Evolutionary conservation across 2,113 vertebrate genomes (phyloP), one percentile per base, ranked within the genome.

Genomic region (Anguilla rostrata): DNA sequence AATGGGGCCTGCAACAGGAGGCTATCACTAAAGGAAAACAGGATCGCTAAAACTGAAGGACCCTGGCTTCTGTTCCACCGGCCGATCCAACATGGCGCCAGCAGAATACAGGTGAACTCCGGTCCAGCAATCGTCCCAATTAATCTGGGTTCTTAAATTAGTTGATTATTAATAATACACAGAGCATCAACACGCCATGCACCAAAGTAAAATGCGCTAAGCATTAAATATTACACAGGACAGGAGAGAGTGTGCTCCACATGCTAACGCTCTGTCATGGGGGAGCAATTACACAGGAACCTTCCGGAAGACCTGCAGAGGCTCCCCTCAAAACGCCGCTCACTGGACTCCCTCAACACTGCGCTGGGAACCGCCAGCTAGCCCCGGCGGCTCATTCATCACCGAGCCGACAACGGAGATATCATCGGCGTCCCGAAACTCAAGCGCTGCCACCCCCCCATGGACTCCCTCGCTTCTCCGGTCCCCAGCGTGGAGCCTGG

Each of bases 201-300:
- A 53, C 12, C 8, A 53, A 53, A 53, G 8, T 53, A 53, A 53
- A 53, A 53, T 53, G 3, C 7, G 49, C 8, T 53, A 2, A 53
- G 49, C 49, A 53, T 53, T 53, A 53, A 53, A 53, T 53, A 53
- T 53, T 53, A 53, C 49, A 9, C 6, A 53, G 49, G 49, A 53
- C 12, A 53, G 7, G 49, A 53, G 49, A 22, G 26, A 8, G 66
- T 11, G 12, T n/a, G n/a, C 66, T 5, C 78, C 46, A 86, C 86
- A 80, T 78, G 87, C 87, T 86, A 83, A 84, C 78, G 81, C 88
- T 34, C 80, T 29, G 56, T 53, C 49, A 53, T 53, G 15, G 7
- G 84, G 88, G 90, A 84, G 85, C 87, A 89, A 90, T 90, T 90
- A 90, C 53, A 53, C 49, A 29, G 18, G 78, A 66, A 20, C 18